Percentiles rank a stretch among this genome's conserved stretches.
These are phyloP conservation scores for Eupithecia subumbrata DNA, from an alignment of 2,888 invertebrate genomes.

Conservation along the genomic window DNA sequence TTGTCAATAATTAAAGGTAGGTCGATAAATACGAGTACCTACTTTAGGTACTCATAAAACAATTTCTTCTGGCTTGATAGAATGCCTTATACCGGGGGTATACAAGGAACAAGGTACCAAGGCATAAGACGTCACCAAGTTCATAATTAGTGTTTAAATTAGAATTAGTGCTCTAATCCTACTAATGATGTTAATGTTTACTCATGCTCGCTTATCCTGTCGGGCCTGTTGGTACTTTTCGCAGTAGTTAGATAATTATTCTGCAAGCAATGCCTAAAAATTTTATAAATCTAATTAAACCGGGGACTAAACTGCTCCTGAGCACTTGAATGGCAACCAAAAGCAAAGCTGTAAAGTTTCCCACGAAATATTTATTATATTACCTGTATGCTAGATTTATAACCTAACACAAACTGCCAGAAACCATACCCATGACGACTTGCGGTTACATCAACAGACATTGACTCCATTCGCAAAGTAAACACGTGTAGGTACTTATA, in stretches of 20 bases:
- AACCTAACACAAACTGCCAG: not conserved
- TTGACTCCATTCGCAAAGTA: not conserved
- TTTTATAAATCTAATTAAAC: too few relatives aligned
- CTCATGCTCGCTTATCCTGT: not conserved
- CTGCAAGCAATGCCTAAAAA: too few relatives aligned
- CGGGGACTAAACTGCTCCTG: too few relatives aligned
- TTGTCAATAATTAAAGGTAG: not conserved
- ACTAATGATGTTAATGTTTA: not conserved
- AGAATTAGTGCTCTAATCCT: not conserved
- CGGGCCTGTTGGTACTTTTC: not conserved
- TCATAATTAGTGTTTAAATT: not conserved
- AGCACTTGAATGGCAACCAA: not conserved
- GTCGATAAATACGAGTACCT: not conserved
- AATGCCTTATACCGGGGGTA: too few relatives aligned
- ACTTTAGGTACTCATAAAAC: not conserved
- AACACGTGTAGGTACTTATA: not conserved
- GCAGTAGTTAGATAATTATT: not conserved
- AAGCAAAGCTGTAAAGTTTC: not conserved
- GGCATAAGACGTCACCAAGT: too few relatives aligned
- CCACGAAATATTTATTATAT: not conserved
- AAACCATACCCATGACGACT: conserved; percentile 14
- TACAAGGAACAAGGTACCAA: too few relatives aligned
- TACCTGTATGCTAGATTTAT: not conserved
- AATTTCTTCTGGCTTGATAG: not conserved
- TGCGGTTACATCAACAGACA: not conserved